Conservation (phyloP, 2,888 invertebrate species). For the Spodoptera picta region DNA sequence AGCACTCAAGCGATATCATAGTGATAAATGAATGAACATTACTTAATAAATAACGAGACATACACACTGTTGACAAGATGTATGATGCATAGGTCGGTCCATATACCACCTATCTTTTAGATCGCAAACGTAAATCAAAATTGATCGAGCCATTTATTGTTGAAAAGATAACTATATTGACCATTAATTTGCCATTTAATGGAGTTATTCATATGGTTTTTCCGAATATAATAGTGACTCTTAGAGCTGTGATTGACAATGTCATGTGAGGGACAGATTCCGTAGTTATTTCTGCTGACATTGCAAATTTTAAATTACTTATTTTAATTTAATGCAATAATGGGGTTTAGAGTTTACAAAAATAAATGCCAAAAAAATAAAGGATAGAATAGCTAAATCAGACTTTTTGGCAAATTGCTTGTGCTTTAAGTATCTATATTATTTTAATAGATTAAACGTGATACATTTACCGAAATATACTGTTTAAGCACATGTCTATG, state of each 20-base stretch:
- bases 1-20: constrained; percentile 41
- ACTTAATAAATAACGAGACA: constrained; percentile 44
- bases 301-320: too few species aligned
- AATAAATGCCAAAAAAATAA: background rate
- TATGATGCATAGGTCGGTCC: constrained; percentile 28
- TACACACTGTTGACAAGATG: constrained; percentile 47
- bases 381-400: background rate
- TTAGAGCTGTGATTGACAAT: constrained; percentile 2
- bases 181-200: constrained; percentile 17
- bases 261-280: background rate
- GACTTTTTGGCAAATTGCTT: too few species aligned
- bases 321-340: too few species aligned
- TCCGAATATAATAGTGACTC: constrained; percentile 2
- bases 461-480: too few species aligned
- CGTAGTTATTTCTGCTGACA: too few species aligned
- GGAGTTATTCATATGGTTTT: background rate
- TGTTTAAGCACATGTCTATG: too few species aligned
- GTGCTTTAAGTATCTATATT: too few species aligned
- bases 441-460: too few species aligned
- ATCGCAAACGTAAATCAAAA: constrained; percentile 18
- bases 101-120: constrained; percentile 15
- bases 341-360: background rate
- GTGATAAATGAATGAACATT: constrained; percentile 49
- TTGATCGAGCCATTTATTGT: constrained; percentile 26
- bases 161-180: constrained; percentile 15